A percentile compares a stretch with the other conserved stretches of the same genome.
Evolutionary conservation across 2,113 vertebrate species (phyloP).

Genomic region (Phrynocephalus versicolor): DNA sequence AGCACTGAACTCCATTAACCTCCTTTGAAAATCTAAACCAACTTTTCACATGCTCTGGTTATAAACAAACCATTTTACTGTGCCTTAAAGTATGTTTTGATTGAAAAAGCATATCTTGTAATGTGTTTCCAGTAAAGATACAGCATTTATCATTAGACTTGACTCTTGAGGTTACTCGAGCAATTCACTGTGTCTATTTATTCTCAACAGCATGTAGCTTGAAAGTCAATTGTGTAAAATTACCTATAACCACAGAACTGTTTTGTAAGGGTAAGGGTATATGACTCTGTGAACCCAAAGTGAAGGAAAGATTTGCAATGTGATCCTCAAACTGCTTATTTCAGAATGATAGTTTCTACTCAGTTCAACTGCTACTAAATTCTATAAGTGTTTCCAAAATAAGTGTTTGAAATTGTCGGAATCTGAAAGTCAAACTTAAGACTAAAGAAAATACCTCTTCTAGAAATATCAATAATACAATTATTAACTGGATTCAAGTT

Average conservation of each 20-base stretch:
- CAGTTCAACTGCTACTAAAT: neutral
- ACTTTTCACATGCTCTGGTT: conserved; percentile 8
- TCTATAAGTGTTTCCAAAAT: neutral
- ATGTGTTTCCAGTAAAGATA: conserved; percentile 40
- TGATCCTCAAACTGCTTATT: neutral
- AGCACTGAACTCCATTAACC: conserved; percentile 33
- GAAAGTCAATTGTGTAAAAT: conserved; percentile 48
- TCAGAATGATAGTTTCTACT: neutral
- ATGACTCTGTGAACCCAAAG: conserved; percentile 31
- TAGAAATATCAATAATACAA: too few species aligned
- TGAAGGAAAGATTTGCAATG: conserved; percentile 44
- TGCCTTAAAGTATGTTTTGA: conserved; percentile 50
- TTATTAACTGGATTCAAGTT: too few species aligned
- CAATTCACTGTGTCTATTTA: conserved; percentile 43
- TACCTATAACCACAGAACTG: conserved; percentile 40
- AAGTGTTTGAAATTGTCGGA: too few species aligned
- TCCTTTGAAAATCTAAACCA: conserved; percentile 8
- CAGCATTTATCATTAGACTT: conserved; percentile 50
- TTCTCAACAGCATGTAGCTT: conserved; percentile 45
- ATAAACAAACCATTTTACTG: conserved; percentile 40
- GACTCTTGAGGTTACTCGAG: conserved; percentile 55
- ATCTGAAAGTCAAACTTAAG: neutral
- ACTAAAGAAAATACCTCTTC: neutral
- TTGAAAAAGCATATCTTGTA: conserved; percentile 37
- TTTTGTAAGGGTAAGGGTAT: conserved; percentile 50